These are phyloP conservation scores for Drosophila virilis DNA, from an alignment of 1,140 invertebrate genomes.

Conservation along the genomic window DNA sequence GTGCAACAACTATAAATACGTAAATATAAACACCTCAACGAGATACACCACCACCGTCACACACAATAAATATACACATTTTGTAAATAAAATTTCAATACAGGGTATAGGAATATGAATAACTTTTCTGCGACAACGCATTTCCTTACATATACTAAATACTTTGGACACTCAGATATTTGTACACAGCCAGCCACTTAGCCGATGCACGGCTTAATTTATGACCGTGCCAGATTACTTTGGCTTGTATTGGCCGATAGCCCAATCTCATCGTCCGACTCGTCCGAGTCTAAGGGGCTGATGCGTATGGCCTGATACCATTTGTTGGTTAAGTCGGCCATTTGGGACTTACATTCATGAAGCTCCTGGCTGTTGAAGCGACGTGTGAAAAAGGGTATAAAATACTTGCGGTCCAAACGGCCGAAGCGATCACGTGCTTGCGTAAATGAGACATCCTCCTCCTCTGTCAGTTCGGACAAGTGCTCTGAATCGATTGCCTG, in stretches of 20 bases:
- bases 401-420: slow-evolving; percentile 95
- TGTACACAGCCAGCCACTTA: slow-evolving; percentile 14
- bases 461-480: slow-evolving; percentile 97
- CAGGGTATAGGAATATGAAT: background rate
- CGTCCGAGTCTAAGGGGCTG: slow-evolving; percentile 89
- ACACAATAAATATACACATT: background rate
- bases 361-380: slow-evolving; percentile 97
- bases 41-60: slow-evolving; percentile 9
- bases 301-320: slow-evolving; percentile 98
- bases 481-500: slow-evolving; percentile 98
- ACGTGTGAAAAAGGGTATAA: slow-evolving; percentile 97
- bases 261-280: slow-evolving; percentile 84
- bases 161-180: slow-evolving; percentile 48
- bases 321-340: slow-evolving; percentile 97
- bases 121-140: background rate
- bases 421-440: slow-evolving; percentile 92
- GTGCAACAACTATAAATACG: background rate
- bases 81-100: slow-evolving; percentile 2
- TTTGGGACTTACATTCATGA: slow-evolving; percentile 97
- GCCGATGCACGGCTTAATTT: slow-evolving; percentile 18
- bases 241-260: slow-evolving; percentile 75
- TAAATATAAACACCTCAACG: slow-evolving; percentile 2
- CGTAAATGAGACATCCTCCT: slow-evolving; percentile 89
- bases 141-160: background rate
- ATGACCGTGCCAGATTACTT: slow-evolving; percentile 68